Percentiles rank a stretch among this genome's conserved stretches.
Conservation (phyloP, 2,797 vertebrate species). For the Apogon talboti region DNA sequence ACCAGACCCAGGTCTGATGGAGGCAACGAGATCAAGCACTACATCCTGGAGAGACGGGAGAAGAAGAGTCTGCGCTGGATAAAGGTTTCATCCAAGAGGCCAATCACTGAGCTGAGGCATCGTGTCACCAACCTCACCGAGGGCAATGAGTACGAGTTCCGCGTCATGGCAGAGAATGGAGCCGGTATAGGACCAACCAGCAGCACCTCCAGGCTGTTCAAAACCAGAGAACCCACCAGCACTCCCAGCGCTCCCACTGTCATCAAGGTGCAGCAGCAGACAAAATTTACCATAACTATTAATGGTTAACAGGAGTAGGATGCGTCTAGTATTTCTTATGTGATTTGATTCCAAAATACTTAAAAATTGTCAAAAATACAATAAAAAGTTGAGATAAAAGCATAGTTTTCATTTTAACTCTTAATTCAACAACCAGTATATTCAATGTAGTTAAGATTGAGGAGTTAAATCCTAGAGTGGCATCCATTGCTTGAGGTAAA, state of each 20-base stretch:
- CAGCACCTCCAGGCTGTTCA: constrained; percentile 93
- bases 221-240: constrained; percentile 95
- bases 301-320: too few relatives aligned
- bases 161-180: constrained; percentile 96
- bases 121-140: constrained; percentile 93
- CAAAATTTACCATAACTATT: background rate
- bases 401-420: too few relatives aligned
- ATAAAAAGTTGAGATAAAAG: too few relatives aligned
- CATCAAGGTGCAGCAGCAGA: constrained; percentile 87
- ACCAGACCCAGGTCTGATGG: constrained; percentile 93
- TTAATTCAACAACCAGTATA: too few relatives aligned
- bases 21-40: constrained; percentile 96
- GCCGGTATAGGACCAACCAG: constrained; percentile 94
- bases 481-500: too few relatives aligned
- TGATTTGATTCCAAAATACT: too few relatives aligned
- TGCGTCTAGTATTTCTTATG: too few relatives aligned
- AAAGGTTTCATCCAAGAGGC: constrained; percentile 95
- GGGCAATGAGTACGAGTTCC: constrained; percentile 98
- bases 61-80: constrained; percentile 98
- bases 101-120: constrained; percentile 93
- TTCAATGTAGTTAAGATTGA: too few relatives aligned
- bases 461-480: too few relatives aligned
- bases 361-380: too few relatives aligned
- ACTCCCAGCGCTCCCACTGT: constrained; percentile 91
- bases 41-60: constrained; percentile 97